Evolutionary conservation across 1,140 invertebrate species (phyloP), one percentile per base, ranked within the genome.

Genomic region (Stegodyphus mimosarum): DNA sequence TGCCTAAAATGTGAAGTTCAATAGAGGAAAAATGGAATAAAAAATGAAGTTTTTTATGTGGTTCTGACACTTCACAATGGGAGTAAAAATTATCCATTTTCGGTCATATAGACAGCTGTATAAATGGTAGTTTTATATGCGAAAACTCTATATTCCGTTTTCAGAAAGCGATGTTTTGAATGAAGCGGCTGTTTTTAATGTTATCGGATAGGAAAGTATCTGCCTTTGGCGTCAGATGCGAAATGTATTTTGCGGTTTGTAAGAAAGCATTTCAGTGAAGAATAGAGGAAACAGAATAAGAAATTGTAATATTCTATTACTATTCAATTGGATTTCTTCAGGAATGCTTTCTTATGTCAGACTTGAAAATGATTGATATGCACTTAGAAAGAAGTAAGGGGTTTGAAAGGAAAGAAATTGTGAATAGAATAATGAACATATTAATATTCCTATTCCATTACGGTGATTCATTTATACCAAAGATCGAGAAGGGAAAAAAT

Each of bases 51-150:
- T 76, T 64, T 70, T 79, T 79, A 67, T 79, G 77, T 79, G 77
- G 77, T 79, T 79, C 66, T 79, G 77, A 79, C 77, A 79, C 64
- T 50, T 67, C 66, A 79, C 77, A 79, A 79, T 69, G 64, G n/a
- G 51, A 55, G 64, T 64, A 50, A 79, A 79, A 79, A 79, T 79
- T 79, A 79, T 79, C 77, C 77, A 70, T 79, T 79, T 79, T 79
- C 77, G 77, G 70, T n/a, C 51, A 51, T 70, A 77, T 48, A 77
- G 60, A 33, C 6, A 13, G 10, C 64, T 63, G 15, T 79, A 66
- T 79, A 79, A 79, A 79, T 79, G 66, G 64, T 79, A 50, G 77
- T 79, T 79, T 79, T 79, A 79, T 79, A 79, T 79, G 77, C 77
- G 77, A 69, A 70, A 79, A 76, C 77, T 79, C 66, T 50, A 11